These are phyloP conservation scores for Mesorhabditis belari DNA, from an alignment of 2,888 invertebrate species.

Conservation along the genomic window DNA sequence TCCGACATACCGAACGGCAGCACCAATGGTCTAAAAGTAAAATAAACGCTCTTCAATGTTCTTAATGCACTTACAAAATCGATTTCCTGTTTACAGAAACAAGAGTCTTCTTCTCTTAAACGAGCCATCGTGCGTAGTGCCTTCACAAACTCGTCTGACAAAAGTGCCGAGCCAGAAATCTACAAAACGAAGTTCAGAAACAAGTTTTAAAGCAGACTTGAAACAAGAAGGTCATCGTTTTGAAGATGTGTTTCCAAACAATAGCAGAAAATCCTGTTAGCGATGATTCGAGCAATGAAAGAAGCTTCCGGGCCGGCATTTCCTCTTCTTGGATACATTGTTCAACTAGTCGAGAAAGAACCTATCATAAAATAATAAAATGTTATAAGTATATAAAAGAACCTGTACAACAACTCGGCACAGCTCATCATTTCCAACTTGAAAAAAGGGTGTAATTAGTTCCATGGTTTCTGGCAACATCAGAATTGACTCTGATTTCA, in stretches of 20 bases:
- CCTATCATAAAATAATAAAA: conserved; percentile 5
- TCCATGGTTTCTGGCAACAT: conserved; percentile 30
- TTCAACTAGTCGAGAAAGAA: conserved; percentile 26
- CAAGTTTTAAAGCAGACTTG: not conserved
- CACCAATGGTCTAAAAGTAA: conserved; percentile 65
- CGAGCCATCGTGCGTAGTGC: conserved; percentile 61
- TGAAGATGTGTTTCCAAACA: conserved; percentile 32
- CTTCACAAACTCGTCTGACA: conserved; percentile 29
- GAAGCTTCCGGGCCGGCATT: conserved; percentile 20
- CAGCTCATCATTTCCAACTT: conserved; percentile 29
- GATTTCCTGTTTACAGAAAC: conserved; percentile 66
- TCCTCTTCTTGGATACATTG: conserved; percentile 30
- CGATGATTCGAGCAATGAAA: conserved; percentile 21
- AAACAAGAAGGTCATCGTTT: conserved; percentile 1
- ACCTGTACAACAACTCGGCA: conserved; percentile 31
- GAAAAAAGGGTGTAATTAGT: conserved; percentile 33
- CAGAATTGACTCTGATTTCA: conserved; percentile 16
- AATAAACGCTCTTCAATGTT: not conserved
- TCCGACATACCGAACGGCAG: conserved; percentile 57
- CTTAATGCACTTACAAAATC: conserved; percentile 61
- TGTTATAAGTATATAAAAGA: not conserved
- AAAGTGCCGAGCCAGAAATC: conserved; percentile 23
- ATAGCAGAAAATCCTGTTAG: conserved; percentile 27
- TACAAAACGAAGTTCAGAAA: not conserved
- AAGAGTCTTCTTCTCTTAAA: conserved; percentile 64